Evolutionary conservation across 2,888 invertebrate species (phyloP).

Genomic region (Protodeltote pygarga): DNA sequence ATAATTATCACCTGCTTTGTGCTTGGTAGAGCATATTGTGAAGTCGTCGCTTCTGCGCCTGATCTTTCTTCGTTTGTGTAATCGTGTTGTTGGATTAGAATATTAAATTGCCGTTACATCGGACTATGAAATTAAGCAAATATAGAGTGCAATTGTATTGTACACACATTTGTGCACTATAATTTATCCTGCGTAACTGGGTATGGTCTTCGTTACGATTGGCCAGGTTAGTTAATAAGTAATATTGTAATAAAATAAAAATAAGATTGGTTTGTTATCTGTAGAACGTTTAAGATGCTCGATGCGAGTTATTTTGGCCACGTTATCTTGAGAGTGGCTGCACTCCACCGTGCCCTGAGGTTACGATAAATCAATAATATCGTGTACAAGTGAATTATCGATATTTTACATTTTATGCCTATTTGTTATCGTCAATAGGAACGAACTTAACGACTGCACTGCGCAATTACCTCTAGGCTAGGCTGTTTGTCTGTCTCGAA

Average conservation of each 20-base stretch:
- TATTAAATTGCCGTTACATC: too few species aligned
- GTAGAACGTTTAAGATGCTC: conserved; percentile 69
- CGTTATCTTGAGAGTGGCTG: conserved; percentile 74
- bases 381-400: conserved; percentile 71
- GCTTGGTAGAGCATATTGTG: too few species aligned
- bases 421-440: conserved; percentile 55
- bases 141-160: too few species aligned
- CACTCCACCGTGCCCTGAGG: conserved; percentile 67
- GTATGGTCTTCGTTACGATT: too few species aligned
- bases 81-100: too few species aligned
- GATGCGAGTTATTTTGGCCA: conserved; percentile 80
- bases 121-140: too few species aligned
- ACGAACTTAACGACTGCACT: conserved; percentile 46
- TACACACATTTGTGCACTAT: too few species aligned
- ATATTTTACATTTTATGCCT: conserved; percentile 64
- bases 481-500: conserved; percentile 37
- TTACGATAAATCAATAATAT: conserved; percentile 80
- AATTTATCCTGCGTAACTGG: too few species aligned
- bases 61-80: too few species aligned
- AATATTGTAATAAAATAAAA: conserved; percentile 64
- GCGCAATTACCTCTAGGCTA: conserved; percentile 47
- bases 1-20: too few species aligned
- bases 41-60: too few species aligned
- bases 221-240: too few species aligned
- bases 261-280: conserved; percentile 68